Base-by-base conservation (phyloP, 2,888 invertebrate species). In the Ganaspis brasiliensis region DNA sequence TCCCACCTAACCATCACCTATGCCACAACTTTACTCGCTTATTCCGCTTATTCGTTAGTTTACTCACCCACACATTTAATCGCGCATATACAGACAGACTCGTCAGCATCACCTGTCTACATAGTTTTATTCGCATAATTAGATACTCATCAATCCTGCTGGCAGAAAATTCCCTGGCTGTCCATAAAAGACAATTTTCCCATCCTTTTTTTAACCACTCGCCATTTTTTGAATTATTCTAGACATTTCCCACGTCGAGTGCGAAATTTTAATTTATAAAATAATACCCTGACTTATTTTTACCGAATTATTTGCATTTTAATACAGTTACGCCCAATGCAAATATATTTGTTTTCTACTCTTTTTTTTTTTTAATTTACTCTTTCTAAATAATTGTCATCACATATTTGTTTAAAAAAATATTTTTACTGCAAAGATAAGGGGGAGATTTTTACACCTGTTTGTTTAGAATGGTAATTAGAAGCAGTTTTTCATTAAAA, bases 111-210 rank as follows among this genome's bases (percentile, higher is more conserved):
- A 40, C 73, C 16, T 67, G 67, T 55, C 45, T 84, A 86, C 21
- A 67, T 45, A 67, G 85, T 87, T 87, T 87, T 85, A 85, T 83
- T 84, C 85, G 81, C 85, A 85, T 88, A 88, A 89, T 88, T 88
- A 89, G 86, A 86, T 86, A 83, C 81, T 85, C 88, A 88, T 89
- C 88, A 88, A 89, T 88, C 86, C 83, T 86, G 80, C 14, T 45
- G 24, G 45, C 26, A 67, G 26, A 40, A 78, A 81, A 85, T 80
- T 83, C 83, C 76, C 83, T 82, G 83, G 67, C 45, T 67, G 67
- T 67, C 67, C 45, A 45, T 40, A 45, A 45, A 45, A 40, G 67
- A 67, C 63, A 40, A 21, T 10, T 80, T 81, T 73, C 61, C 63
- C 73, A 59, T 52, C 2, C 61, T 26, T 49, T 57, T 55, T 72